These are phyloP conservation scores for Parazoanthus swiftii DNA, from an alignment of 92 coral and sea anemone genomes.

Conservation along the genomic window DNA sequence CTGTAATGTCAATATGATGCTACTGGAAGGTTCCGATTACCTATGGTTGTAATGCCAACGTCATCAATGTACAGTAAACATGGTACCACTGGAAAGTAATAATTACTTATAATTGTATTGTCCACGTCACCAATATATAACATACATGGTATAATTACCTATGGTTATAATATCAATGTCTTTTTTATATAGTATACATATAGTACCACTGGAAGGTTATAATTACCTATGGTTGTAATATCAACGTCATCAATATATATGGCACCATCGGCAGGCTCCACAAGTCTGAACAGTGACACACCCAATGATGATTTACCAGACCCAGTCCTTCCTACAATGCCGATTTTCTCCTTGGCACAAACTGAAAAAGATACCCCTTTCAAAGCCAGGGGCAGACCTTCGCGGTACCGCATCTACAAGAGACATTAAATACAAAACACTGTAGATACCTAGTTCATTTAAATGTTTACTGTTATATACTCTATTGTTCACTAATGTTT, in stretches of 20 bases:
- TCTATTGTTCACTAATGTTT: too few relatives aligned
- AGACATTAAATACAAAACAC: not conserved
- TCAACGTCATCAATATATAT: constrained; percentile 79
- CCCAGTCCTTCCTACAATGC: constrained; percentile 97
- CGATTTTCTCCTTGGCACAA: constrained; percentile 78
- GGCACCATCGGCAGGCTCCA: constrained; percentile 75
- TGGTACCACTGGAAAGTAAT: not conserved
- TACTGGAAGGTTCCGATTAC: constrained; percentile 29
- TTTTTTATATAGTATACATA: too few relatives aligned
- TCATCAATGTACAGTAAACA: not conserved
- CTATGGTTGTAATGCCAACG: constrained; percentile 22
- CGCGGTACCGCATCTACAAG: constrained; percentile 88
- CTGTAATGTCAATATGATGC: constrained; percentile 19
- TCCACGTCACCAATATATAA: constrained; percentile 76
- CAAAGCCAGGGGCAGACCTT: constrained; percentile 80
- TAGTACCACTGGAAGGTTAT: not conserved
- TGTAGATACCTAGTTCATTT: not conserved
- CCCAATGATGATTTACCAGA: constrained; percentile 96
- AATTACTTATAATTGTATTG: constrained; percentile 65
- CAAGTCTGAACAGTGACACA: constrained; percentile 86
- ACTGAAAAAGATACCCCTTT: constrained; percentile 77
- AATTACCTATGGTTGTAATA: constrained; percentile 67
- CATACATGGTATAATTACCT: constrained; percentile 51
- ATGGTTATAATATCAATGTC: constrained; percentile 68
- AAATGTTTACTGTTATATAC: too few relatives aligned